Base-by-base conservation (phyloP, 2,113 vertebrate species). In the Heliornis fulica region DNA sequence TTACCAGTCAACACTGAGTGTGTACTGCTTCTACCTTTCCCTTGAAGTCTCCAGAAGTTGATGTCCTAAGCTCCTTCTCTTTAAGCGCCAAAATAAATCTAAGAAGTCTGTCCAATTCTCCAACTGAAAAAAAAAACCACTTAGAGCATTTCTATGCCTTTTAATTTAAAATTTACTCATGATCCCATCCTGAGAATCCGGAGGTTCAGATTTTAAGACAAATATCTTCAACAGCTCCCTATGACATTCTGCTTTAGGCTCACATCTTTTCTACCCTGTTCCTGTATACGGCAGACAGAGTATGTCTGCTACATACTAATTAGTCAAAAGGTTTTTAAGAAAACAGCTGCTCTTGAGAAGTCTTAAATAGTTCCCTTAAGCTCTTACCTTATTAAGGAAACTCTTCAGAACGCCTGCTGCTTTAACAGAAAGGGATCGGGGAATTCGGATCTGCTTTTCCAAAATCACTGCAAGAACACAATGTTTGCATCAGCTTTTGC, bases 391-490 rank as follows among this genome's bases (percentile, higher is more conserved):
- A 98, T 99, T 99, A 66, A 99, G 99, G 96, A 99, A 99, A 95
- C 99, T 99, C 97, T 99, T 99, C 40, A 99, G 98, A 69, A 99
- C 99, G 87, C 99, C 99, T 95, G 99, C 99, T 56, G 99, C 99
- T 98, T 99, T 99, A 93, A 99, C 99, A 92, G 99, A 99, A 88
- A 99, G 97, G 26, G 99, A 99, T 81, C 99, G 98, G 17, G 99
- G 99, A 96, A 99, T 99, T 95, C 99, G 92, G 90, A 99, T 99
- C 98, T 99, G 99, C 96, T 99, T 99, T 98, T 99, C 99, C 98
- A 99, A 98, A 98, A 99, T 99, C 51, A 99, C 99, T 99, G 98
- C 76, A 97, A 96, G 90, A 90, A 90, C 75, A 95, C 25, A 94
- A 75, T 54, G 70, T 41, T 83, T 10, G 0, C 22, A 54, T 96